Percentiles rank a stretch among this genome's conserved stretches.
Conservation (phyloP, 2,797 vertebrate genomes). For the Prunella strophiata region DNA sequence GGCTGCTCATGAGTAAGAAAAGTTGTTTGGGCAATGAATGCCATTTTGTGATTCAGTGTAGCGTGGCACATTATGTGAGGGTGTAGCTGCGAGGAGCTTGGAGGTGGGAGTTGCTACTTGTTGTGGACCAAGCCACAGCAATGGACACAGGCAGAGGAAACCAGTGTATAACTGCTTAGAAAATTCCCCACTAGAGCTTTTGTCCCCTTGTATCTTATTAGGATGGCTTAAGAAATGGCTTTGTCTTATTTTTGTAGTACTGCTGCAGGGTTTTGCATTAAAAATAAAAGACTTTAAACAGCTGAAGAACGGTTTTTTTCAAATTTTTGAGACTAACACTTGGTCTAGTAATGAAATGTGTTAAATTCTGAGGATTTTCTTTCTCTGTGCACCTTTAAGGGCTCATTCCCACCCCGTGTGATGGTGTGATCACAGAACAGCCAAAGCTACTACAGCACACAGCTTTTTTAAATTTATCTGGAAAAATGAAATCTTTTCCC, state of each 20-base stretch:
- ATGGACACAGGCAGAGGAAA: neutral
- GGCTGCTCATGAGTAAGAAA: neutral
- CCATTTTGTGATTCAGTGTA: neutral
- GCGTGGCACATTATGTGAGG: accelerated
- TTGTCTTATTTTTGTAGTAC: neutral
- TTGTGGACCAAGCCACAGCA: neutral
- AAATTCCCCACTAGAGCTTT: neutral
- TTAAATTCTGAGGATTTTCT: neutral
- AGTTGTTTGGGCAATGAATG: neutral
- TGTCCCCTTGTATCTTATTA: neutral
- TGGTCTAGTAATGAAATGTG: neutral
- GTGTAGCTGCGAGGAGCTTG: neutral
- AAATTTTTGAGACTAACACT: neutral
- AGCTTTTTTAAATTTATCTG: neutral
- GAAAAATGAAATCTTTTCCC: neutral
- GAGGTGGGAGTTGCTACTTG: neutral
- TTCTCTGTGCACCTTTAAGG: neutral
- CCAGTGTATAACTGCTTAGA: neutral
- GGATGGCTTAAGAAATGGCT: neutral
- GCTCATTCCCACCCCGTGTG: accelerated
- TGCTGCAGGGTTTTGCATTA: neutral
- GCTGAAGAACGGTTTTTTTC: neutral
- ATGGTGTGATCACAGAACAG: neutral
- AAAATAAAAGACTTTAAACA: neutral
- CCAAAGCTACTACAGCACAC: neutral